Conservation (phyloP, 2,113 vertebrate genomes). For the Mirounga angustirostris region DNA sequence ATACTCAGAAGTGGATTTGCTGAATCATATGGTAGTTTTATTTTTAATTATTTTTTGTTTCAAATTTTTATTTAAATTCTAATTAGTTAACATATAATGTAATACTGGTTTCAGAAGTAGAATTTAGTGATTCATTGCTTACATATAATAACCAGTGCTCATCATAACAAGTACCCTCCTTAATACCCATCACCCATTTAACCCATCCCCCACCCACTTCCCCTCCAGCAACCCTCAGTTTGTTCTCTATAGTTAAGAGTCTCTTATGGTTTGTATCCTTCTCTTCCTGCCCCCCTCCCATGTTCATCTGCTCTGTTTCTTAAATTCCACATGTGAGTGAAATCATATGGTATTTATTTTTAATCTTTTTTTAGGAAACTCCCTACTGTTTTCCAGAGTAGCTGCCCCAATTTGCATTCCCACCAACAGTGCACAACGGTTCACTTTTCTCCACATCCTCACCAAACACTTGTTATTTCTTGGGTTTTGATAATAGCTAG, state of each 20-base stretch:
- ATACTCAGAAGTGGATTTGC: not conserved
- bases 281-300: not conserved
- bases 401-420: not conserved
- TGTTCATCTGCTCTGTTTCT: not conserved
- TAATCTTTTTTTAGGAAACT: not conserved
- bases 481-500: not conserved
- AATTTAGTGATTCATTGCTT: not conserved
- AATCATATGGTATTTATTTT: not conserved
- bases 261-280: not conserved
- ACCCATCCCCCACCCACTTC: not conserved
- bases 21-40: not conserved
- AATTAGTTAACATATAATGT: not conserved
- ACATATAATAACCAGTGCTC: not conserved
- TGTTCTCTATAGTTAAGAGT: not conserved
- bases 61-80: not conserved
- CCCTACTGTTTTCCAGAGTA: not conserved
- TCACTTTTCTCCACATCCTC: not conserved
- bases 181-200: not conserved
- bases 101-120: not conserved
- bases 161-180: not conserved
- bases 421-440: not conserved
- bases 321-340: not conserved
- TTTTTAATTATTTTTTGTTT: not conserved
- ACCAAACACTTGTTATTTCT: not conserved
- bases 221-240: not conserved